These are phyloP conservation scores for Ibycter americanus DNA, from an alignment of 2,797 vertebrate genomes.

Conservation along the genomic window DNA sequence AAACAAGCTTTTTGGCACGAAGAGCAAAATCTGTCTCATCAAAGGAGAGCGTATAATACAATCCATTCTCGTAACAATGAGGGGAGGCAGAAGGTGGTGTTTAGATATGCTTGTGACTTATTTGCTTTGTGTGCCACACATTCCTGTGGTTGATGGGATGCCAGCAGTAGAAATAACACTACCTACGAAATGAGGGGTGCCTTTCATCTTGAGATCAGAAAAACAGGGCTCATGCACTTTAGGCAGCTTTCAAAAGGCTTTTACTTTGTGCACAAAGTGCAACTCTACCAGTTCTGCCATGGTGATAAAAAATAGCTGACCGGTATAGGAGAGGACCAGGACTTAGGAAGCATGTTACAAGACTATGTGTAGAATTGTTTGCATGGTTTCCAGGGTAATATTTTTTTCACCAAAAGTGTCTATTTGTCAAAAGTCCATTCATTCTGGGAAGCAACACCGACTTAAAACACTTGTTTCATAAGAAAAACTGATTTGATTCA, in stretches of 20 bases:
- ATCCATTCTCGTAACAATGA: constrained; percentile 48
- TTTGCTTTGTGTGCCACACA: constrained; percentile 47
- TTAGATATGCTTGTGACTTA: constrained; percentile 43
- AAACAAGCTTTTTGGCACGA: constrained; percentile 53
- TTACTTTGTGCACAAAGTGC: background rate
- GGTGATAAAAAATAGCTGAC: background rate
- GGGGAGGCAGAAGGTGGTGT: constrained; percentile 51
- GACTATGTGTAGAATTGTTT: background rate
- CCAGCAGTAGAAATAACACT: constrained; percentile 41
- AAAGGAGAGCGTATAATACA: constrained; percentile 47
- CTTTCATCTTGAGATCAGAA: constrained; percentile 59
- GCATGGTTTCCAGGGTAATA: background rate
- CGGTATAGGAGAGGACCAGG: background rate
- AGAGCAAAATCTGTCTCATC: constrained; percentile 37
- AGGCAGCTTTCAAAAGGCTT: background rate
- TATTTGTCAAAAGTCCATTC: background rate
- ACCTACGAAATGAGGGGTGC: constrained; percentile 36
- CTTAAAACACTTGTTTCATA: background rate
- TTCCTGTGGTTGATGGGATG: constrained; percentile 36
- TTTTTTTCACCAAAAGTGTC: background rate
- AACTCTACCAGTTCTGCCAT: background rate
- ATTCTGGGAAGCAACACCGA: background rate
- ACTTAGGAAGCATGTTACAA: background rate
- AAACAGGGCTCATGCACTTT: background rate
- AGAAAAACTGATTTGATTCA: background rate